Percentiles rank a stretch among this genome's conserved stretches.
Evolutionary conservation across 2,797 vertebrate genomes (phyloP).

Genomic region (Typhlichthys subterraneus): DNA sequence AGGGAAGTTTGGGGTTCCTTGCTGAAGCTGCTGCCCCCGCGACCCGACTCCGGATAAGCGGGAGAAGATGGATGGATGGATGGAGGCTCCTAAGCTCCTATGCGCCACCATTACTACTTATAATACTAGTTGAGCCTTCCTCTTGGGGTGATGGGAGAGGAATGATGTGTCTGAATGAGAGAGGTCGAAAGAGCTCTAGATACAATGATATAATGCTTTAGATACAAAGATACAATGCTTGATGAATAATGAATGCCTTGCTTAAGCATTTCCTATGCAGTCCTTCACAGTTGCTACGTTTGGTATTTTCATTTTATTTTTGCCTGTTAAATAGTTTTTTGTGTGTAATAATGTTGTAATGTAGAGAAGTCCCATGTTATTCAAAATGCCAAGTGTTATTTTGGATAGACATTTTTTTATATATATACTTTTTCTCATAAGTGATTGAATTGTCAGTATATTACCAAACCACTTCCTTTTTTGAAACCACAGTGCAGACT

Average conservation of each 20-base stretch:
- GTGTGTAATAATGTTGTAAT: conserved; percentile 15
- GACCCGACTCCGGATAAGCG: no score
- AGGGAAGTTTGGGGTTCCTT: no score
- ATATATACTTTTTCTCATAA: not conserved
- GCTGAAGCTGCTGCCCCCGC: no score
- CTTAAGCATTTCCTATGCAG: conserved; percentile 66
- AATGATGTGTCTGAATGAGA: not conserved
- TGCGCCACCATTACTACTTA: no score
- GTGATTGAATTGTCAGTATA: conserved; percentile 2
- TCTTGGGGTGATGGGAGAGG: conserved; percentile 10
- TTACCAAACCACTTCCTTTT: conserved; percentile 8
- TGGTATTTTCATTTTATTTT: conserved; percentile 52
- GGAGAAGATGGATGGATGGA: no score
- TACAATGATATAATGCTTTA: no score
- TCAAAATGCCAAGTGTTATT: no score
- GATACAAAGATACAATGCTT: conserved; percentile 17
- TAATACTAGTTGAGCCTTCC: conserved; percentile 5
- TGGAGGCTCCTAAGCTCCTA: no score
- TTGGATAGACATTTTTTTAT: no score
- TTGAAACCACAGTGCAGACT: conserved; percentile 22
- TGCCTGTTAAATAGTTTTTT: conserved; percentile 35
- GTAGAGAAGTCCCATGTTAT: no score
- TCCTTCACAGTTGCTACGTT: conserved; percentile 47
- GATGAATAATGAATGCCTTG: conserved; percentile 71
- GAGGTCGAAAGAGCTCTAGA: conserved; percentile 12